Conservation (phyloP, 2,113 vertebrate genomes). For the Proterorhinus semilunaris region DNA sequence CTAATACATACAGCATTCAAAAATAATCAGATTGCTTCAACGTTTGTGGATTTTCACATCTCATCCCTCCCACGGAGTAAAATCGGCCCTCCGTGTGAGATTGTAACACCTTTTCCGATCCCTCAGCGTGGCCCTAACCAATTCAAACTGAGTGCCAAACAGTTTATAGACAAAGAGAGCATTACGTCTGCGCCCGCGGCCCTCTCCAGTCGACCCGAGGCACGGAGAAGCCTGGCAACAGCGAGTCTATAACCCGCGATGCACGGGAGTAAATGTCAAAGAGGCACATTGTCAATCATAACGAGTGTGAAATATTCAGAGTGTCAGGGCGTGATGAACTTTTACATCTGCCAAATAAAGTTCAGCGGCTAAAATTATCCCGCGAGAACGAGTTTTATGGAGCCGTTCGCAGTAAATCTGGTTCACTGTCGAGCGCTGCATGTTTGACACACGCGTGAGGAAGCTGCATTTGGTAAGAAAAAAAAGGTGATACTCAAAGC, state of each 20-base stretch:
- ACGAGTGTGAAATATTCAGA: background rate
- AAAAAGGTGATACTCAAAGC: background rate
- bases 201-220: background rate
- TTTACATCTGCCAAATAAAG: slow-evolving; percentile 2
- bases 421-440: slow-evolving; percentile 8
- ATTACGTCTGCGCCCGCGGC: slow-evolving; percentile 3
- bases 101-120: too few species aligned
- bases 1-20: too few species aligned
- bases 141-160: too few species aligned
- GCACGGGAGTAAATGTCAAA: background rate
- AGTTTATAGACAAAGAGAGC: slow-evolving; percentile 6
- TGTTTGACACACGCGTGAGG: background rate
- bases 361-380: slow-evolving; percentile 16
- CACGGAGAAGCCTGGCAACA: background rate
- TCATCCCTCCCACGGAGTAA: too few species aligned
- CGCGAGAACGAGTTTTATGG: slow-evolving; percentile 18
- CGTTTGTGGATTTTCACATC: too few species aligned
- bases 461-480: background rate
- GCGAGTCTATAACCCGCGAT: background rate
- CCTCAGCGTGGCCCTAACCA: too few species aligned
- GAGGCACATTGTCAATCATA: slow-evolving; percentile 5
- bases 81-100: too few species aligned
- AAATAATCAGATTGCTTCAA: too few species aligned
- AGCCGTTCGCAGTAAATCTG: slow-evolving; percentile 25
- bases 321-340: background rate